Percentiles rank a stretch among this genome's conserved stretches.
Conservation (phyloP, 2,797 vertebrate genomes). For the Zenarchopterus dispar region DNA sequence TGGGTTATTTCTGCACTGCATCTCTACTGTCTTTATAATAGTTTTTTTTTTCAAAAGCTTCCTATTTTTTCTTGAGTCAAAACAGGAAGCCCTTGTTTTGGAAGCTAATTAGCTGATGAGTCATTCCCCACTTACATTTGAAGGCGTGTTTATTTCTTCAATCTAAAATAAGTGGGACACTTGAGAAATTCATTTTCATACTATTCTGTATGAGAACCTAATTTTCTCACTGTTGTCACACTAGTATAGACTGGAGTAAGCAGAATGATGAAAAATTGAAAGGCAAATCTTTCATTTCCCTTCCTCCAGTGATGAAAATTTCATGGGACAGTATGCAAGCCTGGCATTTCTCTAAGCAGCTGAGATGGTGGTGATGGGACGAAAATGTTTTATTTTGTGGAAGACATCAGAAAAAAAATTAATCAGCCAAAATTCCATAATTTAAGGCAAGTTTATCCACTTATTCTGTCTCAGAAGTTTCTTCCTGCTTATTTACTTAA, state of each 20-base stretch:
- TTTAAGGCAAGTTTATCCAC: conserved; percentile 13
- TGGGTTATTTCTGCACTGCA: not conserved
- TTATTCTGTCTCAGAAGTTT: not conserved
- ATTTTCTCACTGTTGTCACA: conserved; percentile 59
- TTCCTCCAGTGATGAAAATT: conserved; percentile 78
- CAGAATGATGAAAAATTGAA: conserved; percentile 80
- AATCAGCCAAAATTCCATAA: conserved; percentile 15
- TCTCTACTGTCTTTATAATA: conserved; percentile 7
- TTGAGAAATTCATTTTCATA: conserved; percentile 52
- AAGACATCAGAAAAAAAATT: conserved; percentile 27
- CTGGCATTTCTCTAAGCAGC: conserved; percentile 58
- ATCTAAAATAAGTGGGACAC: conserved; percentile 47
- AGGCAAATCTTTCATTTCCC: conserved; percentile 68
- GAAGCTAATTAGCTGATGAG: conserved; percentile 51
- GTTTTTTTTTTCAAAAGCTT: not conserved
- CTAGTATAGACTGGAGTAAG: conserved; percentile 66
- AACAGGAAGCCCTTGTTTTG: conserved; percentile 38
- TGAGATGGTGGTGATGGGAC: conserved; percentile 33
- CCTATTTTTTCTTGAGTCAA: conserved; percentile 7
- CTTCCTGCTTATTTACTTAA: not conserved
- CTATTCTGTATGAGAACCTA: conserved; percentile 45
- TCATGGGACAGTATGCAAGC: conserved; percentile 75
- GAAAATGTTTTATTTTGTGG: conserved; percentile 52
- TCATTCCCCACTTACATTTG: conserved; percentile 26
- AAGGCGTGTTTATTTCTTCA: conserved; percentile 20